These are phyloP conservation scores for Gari tellinella DNA, from an alignment of 2,888 invertebrate genomes.

Conservation along the genomic window DNA sequence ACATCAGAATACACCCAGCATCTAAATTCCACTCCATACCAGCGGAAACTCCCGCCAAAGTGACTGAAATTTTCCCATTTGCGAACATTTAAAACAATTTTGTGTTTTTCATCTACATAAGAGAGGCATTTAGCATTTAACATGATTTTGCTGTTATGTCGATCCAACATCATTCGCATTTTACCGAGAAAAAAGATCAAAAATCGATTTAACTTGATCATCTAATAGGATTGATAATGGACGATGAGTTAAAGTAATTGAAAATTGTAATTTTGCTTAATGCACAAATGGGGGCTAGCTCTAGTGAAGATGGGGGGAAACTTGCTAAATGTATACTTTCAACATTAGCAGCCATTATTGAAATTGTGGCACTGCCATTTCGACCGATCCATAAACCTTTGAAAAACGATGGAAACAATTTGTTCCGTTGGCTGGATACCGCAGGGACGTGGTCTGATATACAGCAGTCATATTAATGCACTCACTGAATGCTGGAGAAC, in stretches of 20 bases:
- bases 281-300: conserved; percentile 69
- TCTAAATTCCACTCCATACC: conserved; percentile 11
- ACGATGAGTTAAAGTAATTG: conserved; percentile 73
- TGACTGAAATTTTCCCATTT: conserved; percentile 34
- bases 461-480: background rate
- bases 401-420: background rate
- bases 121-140: conserved; percentile 73
- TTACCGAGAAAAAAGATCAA: conserved; percentile 73
- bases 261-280: conserved; percentile 74
- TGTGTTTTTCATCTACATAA: conserved; percentile 62
- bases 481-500: background rate
- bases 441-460: background rate
- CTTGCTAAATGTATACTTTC: conserved; percentile 52
- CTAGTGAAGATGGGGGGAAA: conserved; percentile 40
- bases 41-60: conserved; percentile 12
- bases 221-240: conserved; percentile 73
- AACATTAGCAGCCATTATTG: conserved; percentile 53
- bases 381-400: conserved; percentile 23
- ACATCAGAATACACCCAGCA: conserved; percentile 5
- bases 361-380: conserved; percentile 47
- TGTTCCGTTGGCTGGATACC: background rate
- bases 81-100: conserved; percentile 66
- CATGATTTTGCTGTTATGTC: conserved; percentile 73
- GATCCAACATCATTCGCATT: conserved; percentile 66
- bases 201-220: conserved; percentile 75